These are phyloP conservation scores for Catharus fuscescens DNA, from an alignment of 2,113 vertebrate species.

Conservation along the genomic window DNA sequence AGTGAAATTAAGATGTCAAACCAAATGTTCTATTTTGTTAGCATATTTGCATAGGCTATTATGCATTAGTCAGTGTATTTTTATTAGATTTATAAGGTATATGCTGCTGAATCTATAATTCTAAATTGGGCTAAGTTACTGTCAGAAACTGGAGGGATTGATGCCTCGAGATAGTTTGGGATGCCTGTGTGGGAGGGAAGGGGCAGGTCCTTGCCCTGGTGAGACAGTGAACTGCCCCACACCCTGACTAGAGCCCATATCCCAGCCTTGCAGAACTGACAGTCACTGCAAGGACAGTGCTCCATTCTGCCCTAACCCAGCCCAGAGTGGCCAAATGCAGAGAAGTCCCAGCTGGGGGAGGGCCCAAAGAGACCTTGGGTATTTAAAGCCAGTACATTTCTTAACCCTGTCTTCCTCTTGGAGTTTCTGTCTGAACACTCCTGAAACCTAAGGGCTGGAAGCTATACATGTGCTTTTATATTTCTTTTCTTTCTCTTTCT, in stretches of 20 bases:
- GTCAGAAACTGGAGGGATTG: not conserved
- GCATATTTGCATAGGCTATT: not conserved
- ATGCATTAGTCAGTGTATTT: not conserved
- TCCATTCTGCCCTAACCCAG: not conserved
- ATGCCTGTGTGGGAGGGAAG: not conserved
- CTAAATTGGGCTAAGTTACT: not conserved
- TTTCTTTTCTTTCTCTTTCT: not conserved
- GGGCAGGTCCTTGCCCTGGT: not conserved
- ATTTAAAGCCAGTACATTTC: fast-evolving
- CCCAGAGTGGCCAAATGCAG: not conserved
- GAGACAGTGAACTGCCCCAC: not conserved
- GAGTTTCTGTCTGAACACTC: fast-evolving
- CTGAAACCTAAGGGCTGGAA: not conserved
- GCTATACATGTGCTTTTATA: not conserved
- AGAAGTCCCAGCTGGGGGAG: no score
- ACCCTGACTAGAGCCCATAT: fast-evolving
- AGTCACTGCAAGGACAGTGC: fast-evolving
- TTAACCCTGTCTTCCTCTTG: fast-evolving
- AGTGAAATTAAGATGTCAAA: not conserved
- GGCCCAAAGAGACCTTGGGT: not conserved
- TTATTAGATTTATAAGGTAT: not conserved
- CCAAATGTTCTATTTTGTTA: not conserved
- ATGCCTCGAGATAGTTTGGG: fast-evolving
- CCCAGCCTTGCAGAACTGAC: not conserved
- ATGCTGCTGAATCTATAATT: not conserved